Conservation (phyloP, 1,140 invertebrate genomes). For the Amyelois transitella region DNA sequence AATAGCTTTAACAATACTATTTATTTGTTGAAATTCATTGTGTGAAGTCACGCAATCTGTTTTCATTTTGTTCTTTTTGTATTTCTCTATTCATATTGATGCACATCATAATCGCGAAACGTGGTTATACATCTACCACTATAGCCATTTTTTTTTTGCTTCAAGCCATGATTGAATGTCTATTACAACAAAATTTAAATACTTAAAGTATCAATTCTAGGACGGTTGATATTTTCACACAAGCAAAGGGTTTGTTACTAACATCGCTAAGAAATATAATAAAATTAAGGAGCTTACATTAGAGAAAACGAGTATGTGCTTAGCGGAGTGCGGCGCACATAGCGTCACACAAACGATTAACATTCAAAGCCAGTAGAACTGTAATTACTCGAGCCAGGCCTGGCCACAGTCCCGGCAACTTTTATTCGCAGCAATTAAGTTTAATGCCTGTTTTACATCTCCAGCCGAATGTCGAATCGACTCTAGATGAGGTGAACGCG, state of each 20-base stretch:
- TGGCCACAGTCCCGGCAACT: slow-evolving; percentile 56
- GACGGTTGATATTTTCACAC: background rate
- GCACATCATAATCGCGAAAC: too few relatives aligned
- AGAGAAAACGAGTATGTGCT: background rate
- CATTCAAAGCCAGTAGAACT: slow-evolving; percentile 67
- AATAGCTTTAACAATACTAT: too few relatives aligned
- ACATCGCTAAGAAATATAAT: background rate
- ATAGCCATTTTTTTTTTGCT: too few relatives aligned
- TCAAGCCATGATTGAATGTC: background rate
- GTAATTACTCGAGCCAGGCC: slow-evolving; percentile 65
- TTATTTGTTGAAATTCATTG: too few relatives aligned
- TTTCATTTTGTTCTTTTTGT: too few relatives aligned
- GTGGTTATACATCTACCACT: too few relatives aligned
- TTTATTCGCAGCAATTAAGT: slow-evolving; percentile 66
- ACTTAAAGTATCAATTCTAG: background rate
- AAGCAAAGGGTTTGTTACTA: background rate
- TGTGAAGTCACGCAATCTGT: too few relatives aligned
- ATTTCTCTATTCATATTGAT: too few relatives aligned
- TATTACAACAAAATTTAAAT: background rate
- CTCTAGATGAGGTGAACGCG: slow-evolving; percentile 20
- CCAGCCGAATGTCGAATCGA: slow-evolving; percentile 28
- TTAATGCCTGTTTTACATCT: slow-evolving; percentile 50
- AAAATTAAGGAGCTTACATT: background rate
- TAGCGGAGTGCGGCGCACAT: background rate
- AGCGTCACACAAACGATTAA: slow-evolving; percentile 48